phyloP scores from a whole-genome alignment of 2,888 invertebrate species.

The Synergus umbraculus region DNA sequence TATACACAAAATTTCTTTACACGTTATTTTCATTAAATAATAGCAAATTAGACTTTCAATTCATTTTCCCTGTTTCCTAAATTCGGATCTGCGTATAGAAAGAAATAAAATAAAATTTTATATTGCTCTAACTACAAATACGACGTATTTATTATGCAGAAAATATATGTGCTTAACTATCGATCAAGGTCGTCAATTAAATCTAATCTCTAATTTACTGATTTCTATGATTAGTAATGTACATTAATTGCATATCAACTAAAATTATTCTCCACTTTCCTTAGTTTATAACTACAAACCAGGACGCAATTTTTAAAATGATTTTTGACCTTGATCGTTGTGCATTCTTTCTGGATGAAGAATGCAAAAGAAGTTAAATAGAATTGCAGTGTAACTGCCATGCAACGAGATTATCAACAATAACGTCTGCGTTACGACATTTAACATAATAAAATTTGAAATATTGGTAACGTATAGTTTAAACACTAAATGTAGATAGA shows the following conservation, averaged over 20 bases:
- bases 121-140: not conserved
- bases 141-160: not conserved
- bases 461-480: slow-evolving; percentile 65
- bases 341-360: not conserved
- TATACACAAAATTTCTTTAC: not conserved
- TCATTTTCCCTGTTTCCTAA: not conserved
- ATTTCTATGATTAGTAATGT: not conserved
- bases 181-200: slow-evolving; percentile 13
- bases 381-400: not conserved
- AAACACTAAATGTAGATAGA: slow-evolving; percentile 62
- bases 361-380: not conserved
- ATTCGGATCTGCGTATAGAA: not conserved
- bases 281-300: not conserved
- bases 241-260: slow-evolving; percentile 21
- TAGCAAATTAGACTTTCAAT: not conserved
- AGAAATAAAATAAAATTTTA: not conserved
- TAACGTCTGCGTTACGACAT: slow-evolving; percentile 61
- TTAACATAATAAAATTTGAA: slow-evolving; percentile 74
- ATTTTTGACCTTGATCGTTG: slow-evolving; percentile 3
- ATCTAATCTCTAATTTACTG: slow-evolving; percentile 4
- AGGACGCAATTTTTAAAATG: not conserved
- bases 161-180: slow-evolving; percentile 21
- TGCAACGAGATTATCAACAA: slow-evolving; percentile 55
- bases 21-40: not conserved
- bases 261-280: not conserved